These are phyloP conservation scores for Cyrtonyx montezumae DNA, from an alignment of 2,113 vertebrate species.

Conservation along the genomic window DNA sequence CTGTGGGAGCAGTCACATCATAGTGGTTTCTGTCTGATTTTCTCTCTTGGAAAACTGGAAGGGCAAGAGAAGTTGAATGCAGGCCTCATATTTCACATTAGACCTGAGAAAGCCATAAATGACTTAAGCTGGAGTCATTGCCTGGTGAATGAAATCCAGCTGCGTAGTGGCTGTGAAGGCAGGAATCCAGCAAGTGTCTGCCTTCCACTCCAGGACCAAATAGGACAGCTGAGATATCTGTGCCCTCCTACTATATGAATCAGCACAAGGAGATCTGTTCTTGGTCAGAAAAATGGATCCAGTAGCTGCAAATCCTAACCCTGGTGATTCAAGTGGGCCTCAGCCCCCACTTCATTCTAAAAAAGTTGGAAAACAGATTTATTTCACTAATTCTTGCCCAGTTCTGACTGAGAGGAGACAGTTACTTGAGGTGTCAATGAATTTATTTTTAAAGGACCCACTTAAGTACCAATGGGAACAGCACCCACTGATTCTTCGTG, in stretches of 20 bases:
- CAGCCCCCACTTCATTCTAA: background rate
- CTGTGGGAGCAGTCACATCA: background rate
- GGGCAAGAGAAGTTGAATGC: background rate
- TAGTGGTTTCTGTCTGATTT: background rate
- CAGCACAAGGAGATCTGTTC: background rate
- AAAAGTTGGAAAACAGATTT: background rate
- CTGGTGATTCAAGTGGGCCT: rapidly evolving
- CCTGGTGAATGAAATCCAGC: background rate
- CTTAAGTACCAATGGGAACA: background rate
- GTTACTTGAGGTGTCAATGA: background rate
- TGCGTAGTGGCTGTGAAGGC: background rate
- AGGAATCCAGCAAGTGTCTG: background rate
- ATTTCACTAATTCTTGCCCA: background rate
- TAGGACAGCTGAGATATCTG: rapidly evolving
- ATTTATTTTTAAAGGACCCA: background rate
- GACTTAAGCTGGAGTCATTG: rapidly evolving
- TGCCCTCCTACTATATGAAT: no score
- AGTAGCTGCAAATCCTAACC: background rate
- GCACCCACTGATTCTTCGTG: rapidly evolving
- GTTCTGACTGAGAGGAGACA: rapidly evolving
- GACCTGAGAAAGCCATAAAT: background rate
- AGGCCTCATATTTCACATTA: background rate
- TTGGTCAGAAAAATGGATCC: rapidly evolving
- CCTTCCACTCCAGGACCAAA: background rate
- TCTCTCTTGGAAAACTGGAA: background rate